phyloP scores from a whole-genome alignment of 2,888 invertebrate species.

The Apomyelois bistriatella region DNA sequence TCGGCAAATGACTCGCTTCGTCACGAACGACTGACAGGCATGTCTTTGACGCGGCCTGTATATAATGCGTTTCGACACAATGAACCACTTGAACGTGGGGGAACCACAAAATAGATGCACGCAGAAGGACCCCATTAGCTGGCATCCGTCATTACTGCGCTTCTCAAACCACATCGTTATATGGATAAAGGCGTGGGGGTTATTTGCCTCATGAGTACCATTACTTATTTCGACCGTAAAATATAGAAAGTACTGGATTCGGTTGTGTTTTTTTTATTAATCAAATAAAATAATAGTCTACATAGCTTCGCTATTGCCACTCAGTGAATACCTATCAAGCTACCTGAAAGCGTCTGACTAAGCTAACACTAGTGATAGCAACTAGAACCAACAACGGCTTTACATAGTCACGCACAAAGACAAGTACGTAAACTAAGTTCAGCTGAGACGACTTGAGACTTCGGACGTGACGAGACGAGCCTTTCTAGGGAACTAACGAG shows the following conservation, averaged over 20 bases:
- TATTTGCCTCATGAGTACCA: neutral
- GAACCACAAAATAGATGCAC: conserved; percentile 5
- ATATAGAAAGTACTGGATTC: too few species aligned
- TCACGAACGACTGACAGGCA: conserved; percentile 33
- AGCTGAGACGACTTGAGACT: neutral
- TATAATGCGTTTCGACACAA: conserved; percentile 22
- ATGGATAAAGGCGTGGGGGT: neutral
- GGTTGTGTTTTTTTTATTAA: too few species aligned
- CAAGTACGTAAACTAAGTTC: neutral
- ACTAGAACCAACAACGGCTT: too few species aligned
- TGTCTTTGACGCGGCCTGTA: conserved; percentile 12
- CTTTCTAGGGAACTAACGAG: neutral
- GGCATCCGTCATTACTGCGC: neutral
- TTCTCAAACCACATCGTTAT: neutral
- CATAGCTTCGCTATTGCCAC: too few species aligned
- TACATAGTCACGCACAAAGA: neutral
- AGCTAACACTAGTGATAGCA: too few species aligned
- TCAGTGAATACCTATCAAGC: too few species aligned
- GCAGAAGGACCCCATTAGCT: conserved; percentile 5
- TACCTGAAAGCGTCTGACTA: too few species aligned
- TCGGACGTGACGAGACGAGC: neutral
- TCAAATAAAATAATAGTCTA: too few species aligned
- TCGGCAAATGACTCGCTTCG: conserved; percentile 31
- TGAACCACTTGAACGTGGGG: neutral
- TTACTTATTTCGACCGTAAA: too few species aligned